phyloP scores from a whole-genome alignment of 2,888 invertebrate genomes.

The Himalopsyche anomala region DNA sequence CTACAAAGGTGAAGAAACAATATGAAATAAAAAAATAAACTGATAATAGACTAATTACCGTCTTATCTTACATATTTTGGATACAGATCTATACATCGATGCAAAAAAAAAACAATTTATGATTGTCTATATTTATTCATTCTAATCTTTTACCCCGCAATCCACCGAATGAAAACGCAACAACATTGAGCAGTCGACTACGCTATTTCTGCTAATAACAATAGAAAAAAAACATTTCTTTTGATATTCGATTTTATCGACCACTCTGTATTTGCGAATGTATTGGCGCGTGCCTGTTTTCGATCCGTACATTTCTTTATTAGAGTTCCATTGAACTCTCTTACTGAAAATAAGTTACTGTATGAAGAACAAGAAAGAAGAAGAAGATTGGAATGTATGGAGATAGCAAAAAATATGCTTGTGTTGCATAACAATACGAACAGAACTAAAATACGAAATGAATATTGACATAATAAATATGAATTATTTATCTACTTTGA shows the following conservation, averaged over 20 bases:
- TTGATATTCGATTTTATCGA: not conserved
- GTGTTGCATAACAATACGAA: not conserved
- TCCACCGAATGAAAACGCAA: too few species aligned
- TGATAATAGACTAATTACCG: too few species aligned
- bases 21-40: too few species aligned
- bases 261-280: conserved; percentile 7
- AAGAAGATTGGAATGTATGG: not conserved
- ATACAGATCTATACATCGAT: too few species aligned
- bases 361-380: not conserved
- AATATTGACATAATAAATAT: not conserved
- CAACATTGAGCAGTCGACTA: too few species aligned
- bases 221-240: too few species aligned
- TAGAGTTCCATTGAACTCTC: conserved; percentile 48
- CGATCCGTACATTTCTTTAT: conserved; percentile 50
- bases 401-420: not conserved
- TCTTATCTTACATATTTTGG: too few species aligned
- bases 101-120: too few species aligned
- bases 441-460: not conserved
- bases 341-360: conserved; percentile 12
- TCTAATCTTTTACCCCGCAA: too few species aligned
- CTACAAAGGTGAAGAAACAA: too few species aligned
- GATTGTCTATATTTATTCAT: too few species aligned
- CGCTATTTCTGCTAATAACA: too few species aligned
- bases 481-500: not conserved
- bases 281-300: conserved; percentile 46